Percentiles rank a stretch among this genome's conserved stretches.
Conservation (phyloP, 2,888 invertebrate species). For the Macrophya annulata region DNA sequence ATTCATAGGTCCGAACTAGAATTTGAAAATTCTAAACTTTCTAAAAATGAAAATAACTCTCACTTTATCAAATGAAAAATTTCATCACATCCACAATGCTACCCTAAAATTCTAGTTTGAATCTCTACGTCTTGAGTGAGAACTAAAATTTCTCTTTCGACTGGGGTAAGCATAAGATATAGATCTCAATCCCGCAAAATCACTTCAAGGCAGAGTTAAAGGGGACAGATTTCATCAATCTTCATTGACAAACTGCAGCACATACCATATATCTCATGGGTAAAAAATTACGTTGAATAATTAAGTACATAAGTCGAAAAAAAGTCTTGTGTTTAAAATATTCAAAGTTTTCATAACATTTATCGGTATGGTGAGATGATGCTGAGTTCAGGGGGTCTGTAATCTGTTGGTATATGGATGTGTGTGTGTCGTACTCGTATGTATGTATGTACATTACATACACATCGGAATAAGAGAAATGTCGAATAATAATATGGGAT, state of each 20-base stretch:
- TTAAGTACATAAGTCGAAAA: too few species aligned
- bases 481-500: slow-evolving; percentile 18
- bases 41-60: background rate
- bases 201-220: too few species aligned
- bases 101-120: background rate
- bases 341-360: too few species aligned
- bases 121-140: background rate
- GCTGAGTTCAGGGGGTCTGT: background rate
- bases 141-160: background rate
- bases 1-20: background rate
- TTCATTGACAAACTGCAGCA: too few species aligned
- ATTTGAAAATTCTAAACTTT: background rate
- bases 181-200: too few species aligned
- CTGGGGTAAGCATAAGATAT: too few species aligned
- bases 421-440: background rate
- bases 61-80: background rate
- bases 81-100: background rate
- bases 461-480: background rate
- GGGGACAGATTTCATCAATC: background rate
- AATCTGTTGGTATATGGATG: background rate
- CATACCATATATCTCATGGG: too few species aligned
- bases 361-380: background rate
- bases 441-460: background rate
- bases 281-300: too few species aligned
- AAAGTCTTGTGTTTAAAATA: background rate